Evolutionary conservation across 2,888 invertebrate species (phyloP).

Genomic region (Leptarthrus brevirostris): DNA sequence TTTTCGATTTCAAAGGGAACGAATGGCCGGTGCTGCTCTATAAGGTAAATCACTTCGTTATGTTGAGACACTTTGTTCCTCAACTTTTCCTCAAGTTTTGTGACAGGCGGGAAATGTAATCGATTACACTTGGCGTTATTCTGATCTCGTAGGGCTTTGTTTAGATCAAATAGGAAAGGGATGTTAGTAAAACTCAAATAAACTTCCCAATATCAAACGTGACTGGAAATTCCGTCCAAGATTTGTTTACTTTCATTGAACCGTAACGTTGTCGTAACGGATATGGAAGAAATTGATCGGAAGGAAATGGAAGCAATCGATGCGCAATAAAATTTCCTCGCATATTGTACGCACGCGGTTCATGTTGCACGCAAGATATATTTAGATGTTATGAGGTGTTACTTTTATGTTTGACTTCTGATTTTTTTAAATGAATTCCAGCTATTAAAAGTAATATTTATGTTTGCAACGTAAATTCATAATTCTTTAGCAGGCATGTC

Average conservation of each 20-base stretch:
- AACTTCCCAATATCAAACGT: constrained; percentile 38
- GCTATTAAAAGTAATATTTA: too few species aligned
- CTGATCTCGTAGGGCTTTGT: constrained; percentile 41
- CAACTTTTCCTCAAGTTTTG: not conserved
- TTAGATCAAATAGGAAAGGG: constrained; percentile 37
- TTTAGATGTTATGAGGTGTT: constrained; percentile 29
- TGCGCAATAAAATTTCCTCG: constrained; percentile 15
- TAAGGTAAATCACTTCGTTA: constrained; percentile 1
- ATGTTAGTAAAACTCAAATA: constrained; percentile 39
- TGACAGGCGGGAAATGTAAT: not conserved
- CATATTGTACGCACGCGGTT: constrained; percentile 9
- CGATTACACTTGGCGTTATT: constrained; percentile 3
- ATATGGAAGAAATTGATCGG: constrained; percentile 13
- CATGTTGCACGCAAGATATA: not conserved
- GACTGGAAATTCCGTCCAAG: not conserved
- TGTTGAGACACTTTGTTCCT: not conserved
- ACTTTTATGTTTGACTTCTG: not conserved
- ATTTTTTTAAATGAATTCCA: too few species aligned
- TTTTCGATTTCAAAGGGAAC: not conserved
- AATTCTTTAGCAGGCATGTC: too few species aligned
- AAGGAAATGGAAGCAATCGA: constrained; percentile 35
- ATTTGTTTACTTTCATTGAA: constrained; percentile 36
- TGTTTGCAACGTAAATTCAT: too few species aligned
- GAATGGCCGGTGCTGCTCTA: not conserved
- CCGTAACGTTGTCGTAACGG: not conserved